phyloP scores from a whole-genome alignment of 1,140 invertebrate species.

The Drosophila sproati region DNA sequence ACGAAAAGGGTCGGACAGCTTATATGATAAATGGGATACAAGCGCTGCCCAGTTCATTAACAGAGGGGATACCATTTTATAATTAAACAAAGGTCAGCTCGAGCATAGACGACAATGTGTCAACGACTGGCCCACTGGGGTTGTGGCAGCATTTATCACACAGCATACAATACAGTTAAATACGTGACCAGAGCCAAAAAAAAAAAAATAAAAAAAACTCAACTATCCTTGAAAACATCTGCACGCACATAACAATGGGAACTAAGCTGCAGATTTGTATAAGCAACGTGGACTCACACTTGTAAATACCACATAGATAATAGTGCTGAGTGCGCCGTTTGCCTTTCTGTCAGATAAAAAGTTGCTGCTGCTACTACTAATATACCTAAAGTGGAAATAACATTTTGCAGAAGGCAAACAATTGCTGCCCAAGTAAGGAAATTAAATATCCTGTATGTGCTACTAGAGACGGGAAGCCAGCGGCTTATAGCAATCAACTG shows the following conservation, averaged over 20 bases:
- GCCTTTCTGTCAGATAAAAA: background rate
- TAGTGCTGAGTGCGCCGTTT: background rate
- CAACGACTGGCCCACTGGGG: slow-evolving; percentile 44
- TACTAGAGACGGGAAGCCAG: background rate
- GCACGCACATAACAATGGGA: slow-evolving; percentile 42
- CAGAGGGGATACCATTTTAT: slow-evolving; percentile 45
- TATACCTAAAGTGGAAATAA: slow-evolving; percentile 45
- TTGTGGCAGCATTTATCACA: slow-evolving; percentile 55
- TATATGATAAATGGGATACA: slow-evolving; percentile 12
- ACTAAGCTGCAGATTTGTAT: slow-evolving; percentile 34
- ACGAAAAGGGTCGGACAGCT: background rate
- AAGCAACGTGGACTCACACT: slow-evolving; percentile 24
- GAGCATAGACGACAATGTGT: slow-evolving; percentile 56
- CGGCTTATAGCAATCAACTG: slow-evolving; percentile 6
- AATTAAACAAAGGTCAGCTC: slow-evolving; percentile 68
- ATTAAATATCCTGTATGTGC: slow-evolving; percentile 67
- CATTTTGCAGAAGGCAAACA: slow-evolving; percentile 43
- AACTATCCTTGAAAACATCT: slow-evolving; percentile 11
- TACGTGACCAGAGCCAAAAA: slow-evolving; percentile 52
- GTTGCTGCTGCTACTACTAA: slow-evolving; percentile 22
- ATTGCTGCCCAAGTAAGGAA: slow-evolving; percentile 46
- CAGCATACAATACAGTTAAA: slow-evolving; percentile 1
- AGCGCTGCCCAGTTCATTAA: slow-evolving; percentile 53
- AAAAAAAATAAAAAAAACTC: background rate
- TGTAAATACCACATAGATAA: slow-evolving; percentile 49